phyloP scores from a whole-genome alignment of 2,113 vertebrate species.

The Garra rufa region DNA sequence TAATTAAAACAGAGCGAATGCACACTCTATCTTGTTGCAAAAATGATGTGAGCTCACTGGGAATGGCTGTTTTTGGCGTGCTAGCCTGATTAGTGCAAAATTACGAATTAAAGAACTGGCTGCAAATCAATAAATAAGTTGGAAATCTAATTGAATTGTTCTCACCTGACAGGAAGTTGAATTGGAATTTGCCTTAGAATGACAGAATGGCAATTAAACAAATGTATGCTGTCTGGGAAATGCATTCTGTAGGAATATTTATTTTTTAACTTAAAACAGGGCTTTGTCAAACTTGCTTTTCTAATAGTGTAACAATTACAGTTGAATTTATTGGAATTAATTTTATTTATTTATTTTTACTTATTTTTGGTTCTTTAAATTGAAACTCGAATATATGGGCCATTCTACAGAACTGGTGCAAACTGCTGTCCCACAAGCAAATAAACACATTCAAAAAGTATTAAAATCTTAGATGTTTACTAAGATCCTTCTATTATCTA shows the following conservation, averaged over 20 bases:
- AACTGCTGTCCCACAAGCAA: too few species aligned
- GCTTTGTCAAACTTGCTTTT: neutral
- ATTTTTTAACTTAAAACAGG: neutral
- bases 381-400: too few species aligned
- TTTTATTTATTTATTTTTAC: too few species aligned
- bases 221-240: neutral
- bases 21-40: slow-evolving; percentile 17
- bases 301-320: neutral
- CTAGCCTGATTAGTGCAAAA: neutral
- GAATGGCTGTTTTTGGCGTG: slow-evolving; percentile 13
- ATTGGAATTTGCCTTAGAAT: neutral
- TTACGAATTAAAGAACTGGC: neutral
- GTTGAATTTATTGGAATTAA: too few species aligned
- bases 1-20: slow-evolving; percentile 41
- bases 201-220: neutral
- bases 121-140: slow-evolving; percentile 3
- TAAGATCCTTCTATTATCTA: too few species aligned
- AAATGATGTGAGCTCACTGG: slow-evolving; percentile 25
- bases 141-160: neutral
- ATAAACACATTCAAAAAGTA: too few species aligned
- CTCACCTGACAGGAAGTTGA: neutral
- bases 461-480: too few species aligned
- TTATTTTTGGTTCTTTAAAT: too few species aligned
- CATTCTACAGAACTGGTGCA: too few species aligned
- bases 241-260: neutral